These are phyloP conservation scores for Therioaphis trifolii DNA, from an alignment of 2,888 invertebrate genomes.

Conservation along the genomic window DNA sequence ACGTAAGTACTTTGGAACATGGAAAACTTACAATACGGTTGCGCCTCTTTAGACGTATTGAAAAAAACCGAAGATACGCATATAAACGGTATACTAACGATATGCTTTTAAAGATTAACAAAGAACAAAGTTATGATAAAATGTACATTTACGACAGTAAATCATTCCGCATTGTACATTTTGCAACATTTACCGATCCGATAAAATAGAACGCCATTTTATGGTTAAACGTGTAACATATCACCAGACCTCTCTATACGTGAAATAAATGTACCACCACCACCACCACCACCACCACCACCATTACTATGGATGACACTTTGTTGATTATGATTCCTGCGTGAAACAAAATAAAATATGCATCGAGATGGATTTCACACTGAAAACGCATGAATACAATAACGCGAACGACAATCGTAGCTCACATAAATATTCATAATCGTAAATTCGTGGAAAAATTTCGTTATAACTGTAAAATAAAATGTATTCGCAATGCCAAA, in stretches of 20 bases:
- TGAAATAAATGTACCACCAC: not conserved
- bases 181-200: not conserved
- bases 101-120: not conserved
- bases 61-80: too few species aligned
- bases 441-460: not conserved
- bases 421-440: not conserved
- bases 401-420: too few species aligned
- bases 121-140: not conserved
- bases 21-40: too few species aligned
- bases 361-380: not conserved
- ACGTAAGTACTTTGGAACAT: too few species aligned
- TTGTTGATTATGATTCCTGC: not conserved
- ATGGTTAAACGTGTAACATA: not conserved
- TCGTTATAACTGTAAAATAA: too few species aligned
- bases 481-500: too few species aligned
- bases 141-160: not conserved
- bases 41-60: too few species aligned
- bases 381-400: not conserved
- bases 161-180: constrained; percentile 19
- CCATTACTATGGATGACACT: not conserved
- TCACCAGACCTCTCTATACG: not conserved
- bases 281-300: not conserved
- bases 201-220: constrained; percentile 42
- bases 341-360: constrained; percentile 19
- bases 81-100: too few species aligned